Base-by-base conservation (phyloP, 2,888 invertebrate genomes). In the Thymelicus sylvestris region DNA sequence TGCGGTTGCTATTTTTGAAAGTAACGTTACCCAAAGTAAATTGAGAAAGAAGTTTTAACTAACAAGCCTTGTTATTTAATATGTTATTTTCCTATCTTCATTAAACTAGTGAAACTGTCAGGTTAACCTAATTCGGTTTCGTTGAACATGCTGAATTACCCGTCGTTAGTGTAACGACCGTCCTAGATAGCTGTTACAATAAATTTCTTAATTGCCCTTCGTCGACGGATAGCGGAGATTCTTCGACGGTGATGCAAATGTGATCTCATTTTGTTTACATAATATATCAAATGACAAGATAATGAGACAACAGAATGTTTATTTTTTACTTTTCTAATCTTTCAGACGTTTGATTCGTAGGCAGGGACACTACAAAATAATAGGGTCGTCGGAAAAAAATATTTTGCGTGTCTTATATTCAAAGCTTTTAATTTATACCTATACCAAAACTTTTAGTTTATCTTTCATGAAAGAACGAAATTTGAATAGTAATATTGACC, bases 181-280 rank as follows among this genome's bases (percentile, higher is more conserved):
- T 79, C 85, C 92, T 86, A 90, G 86, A 89, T 89, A 86, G 85
- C 84, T 83, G 85, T 89, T 85, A 88, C 84, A 87, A 90, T 90
- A 89, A 90, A 92, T 92, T 89, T 89, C 89, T 91, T 93, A 92
- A 92, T 92, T 91, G 90, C 85, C 82, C 63, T 47, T 77, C 77
- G 82, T 83, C 85, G 85, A 84, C 79, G 79, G 81, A 84, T 80
- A 75, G 85, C 84, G 76, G 88, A 90, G 89, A 92, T 92, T 92
- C 90, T 82, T 87, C 76, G 81, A 81, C 84, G 84, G 80, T 91
- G 92, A 92, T 89, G 91, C 86, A 86, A 90, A 89, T 85, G 83
- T 89, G 88, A 90, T 86, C 86, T 91, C 88, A 88, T 83, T 74
- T 67, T 63, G 73, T 74, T 62, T 65, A 71, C 39, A 50, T 59